Base-by-base conservation (phyloP, 2,797 vertebrate genomes). In the Gambelia wislizenii region DNA sequence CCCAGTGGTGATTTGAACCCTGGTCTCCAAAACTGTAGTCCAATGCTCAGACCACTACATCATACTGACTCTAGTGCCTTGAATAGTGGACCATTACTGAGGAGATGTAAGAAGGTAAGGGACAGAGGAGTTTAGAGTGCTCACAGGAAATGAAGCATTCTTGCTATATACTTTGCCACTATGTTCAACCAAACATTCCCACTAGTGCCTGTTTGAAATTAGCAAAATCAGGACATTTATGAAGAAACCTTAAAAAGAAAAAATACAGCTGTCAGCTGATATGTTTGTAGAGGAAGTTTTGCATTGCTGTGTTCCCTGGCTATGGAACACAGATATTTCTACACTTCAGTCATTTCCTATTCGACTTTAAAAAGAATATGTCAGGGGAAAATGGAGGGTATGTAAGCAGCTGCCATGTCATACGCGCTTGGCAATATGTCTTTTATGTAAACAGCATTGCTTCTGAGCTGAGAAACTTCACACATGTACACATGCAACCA, bases 381-480 rank as follows among this genome's bases (percentile, higher is more conserved):
- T 91, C 87, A 92, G 89, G 85, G 90, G 89, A 89, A 95, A 93
- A 90, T 85, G 85, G 93, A 90, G 91, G 92, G 91, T 93, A 92
- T 94, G 91, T 85, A 91, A 94, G 91, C 91, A 94, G 83, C 93
- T 94, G 93, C 91, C 90, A 78, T 94, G 92, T 96, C 95, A 94
- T 92, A 83, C 56, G 90, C 75, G 56, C 93, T 95, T 91, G 84
- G 93, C 92, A 91, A 96, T 87, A 61, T 83, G 89, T 93, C 92
- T 91, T 94, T 93, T 93, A 89, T 90, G 76, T 76, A 88, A 89
- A 90, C 89, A 91, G 75, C 1, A 36, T 56, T 89, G 84, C 89
- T 93, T 95, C 94, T 94, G 88, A 87, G 91, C 88, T 0, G 22
- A 88, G 94, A 92, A 94, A 85, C 86, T 83, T 95, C 30, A 67